These are phyloP conservation scores for Drosophila ironensis DNA, from an alignment of 1,140 invertebrate species.

Conservation along the genomic window DNA sequence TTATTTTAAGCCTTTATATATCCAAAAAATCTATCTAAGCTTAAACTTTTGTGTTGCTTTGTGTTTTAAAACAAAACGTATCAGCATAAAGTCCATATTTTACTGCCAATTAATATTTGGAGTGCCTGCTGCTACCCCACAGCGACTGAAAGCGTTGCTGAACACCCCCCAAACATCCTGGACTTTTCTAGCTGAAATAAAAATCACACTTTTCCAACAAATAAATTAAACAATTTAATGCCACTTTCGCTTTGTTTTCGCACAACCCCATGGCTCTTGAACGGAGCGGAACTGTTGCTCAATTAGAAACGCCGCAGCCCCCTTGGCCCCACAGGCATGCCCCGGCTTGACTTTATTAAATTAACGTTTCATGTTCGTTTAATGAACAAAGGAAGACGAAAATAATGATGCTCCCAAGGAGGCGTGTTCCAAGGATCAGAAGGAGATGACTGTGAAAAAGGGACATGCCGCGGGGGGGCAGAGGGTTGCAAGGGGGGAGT, in stretches of 20 bases:
- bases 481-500: background rate
- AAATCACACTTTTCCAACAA: background rate
- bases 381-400: conserved; percentile 78
- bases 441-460: too few relatives aligned
- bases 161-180: too few relatives aligned
- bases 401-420: conserved; percentile 71
- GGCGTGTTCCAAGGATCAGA: conserved; percentile 8
- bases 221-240: conserved; percentile 24
- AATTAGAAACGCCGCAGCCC: conserved; percentile 57
- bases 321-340: conserved; percentile 19
- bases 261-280: conserved; percentile 10
- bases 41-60: too few relatives aligned
- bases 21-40: too few relatives aligned
- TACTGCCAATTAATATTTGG: too few relatives aligned
- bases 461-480: background rate
- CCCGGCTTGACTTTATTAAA: conserved; percentile 75
- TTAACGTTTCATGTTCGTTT: conserved; percentile 81
- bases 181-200: too few relatives aligned
- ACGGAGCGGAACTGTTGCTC: conserved; percentile 29
- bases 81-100: too few relatives aligned
- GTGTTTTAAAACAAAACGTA: too few relatives aligned
- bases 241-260: conserved; percentile 5
- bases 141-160: too few relatives aligned
- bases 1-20: too few relatives aligned
- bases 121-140: too few relatives aligned